phyloP scores from a whole-genome alignment of 2,113 vertebrate genomes.

The Balaenoptera acutorostrata region DNA sequence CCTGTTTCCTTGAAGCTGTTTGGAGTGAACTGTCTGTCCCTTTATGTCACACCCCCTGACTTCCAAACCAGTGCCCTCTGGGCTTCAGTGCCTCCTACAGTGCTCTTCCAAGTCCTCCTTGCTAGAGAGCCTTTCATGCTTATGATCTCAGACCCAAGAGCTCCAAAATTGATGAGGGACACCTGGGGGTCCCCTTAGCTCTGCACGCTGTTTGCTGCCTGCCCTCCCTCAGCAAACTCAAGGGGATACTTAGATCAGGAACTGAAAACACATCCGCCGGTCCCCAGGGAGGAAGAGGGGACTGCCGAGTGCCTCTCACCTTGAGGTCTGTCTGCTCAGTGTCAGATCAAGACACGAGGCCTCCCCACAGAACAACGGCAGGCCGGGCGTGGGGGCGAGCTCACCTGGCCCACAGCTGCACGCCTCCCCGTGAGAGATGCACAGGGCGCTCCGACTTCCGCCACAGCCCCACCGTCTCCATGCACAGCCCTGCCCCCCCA shows the following conservation, averaged over 20 bases:
- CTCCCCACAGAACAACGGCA: not conserved
- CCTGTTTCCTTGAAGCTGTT: not conserved
- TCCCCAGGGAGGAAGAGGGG: not conserved
- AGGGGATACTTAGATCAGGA: not conserved
- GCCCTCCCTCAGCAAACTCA: not conserved
- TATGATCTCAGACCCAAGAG: not conserved
- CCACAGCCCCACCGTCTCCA: accelerated
- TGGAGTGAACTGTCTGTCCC: not conserved
- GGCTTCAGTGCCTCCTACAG: not conserved
- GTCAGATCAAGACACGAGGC: not conserved
- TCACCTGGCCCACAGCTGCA: not conserved
- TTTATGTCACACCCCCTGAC: accelerated
- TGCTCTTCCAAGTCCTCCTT: not conserved
- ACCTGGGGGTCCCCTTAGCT: accelerated
- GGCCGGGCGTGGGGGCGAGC: not conserved
- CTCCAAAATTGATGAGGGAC: not conserved
- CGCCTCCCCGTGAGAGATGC: not conserved
- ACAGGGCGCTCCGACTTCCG: accelerated
- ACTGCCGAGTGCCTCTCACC: not conserved
- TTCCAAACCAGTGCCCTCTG: not conserved
- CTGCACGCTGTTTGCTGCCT: not conserved
- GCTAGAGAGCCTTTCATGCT: not conserved
- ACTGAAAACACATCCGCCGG: not conserved
- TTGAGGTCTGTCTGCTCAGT: not conserved
- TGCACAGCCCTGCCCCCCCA: not conserved